Conservation (phyloP, 1,140 invertebrate species). For the Tetranychus cinnabarinus region DNA sequence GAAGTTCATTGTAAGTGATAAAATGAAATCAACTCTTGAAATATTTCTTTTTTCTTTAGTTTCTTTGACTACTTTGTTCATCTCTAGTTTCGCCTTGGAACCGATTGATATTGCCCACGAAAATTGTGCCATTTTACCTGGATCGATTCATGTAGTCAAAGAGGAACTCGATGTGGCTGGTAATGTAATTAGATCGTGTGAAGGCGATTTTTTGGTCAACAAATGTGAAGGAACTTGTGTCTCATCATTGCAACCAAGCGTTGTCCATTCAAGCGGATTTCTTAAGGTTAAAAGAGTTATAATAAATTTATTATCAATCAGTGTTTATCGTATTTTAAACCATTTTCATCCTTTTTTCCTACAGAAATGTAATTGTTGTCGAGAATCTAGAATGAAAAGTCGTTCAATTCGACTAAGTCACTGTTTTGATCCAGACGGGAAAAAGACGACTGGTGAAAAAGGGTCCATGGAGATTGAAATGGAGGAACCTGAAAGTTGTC, state of each 20-base stretch:
- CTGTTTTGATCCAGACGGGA: slow-evolving; percentile 63
- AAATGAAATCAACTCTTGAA: too few species aligned
- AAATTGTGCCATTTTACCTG: slow-evolving; percentile 26
- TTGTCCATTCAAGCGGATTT: slow-evolving; percentile 61
- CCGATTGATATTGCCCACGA: too few species aligned
- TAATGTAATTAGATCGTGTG: slow-evolving; percentile 50
- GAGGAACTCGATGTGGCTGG: slow-evolving; percentile 67
- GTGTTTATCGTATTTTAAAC: neutral
- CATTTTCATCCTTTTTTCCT: slow-evolving; percentile 9
- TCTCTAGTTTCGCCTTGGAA: too few species aligned
- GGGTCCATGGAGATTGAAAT: slow-evolving; percentile 52
- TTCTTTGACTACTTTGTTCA: too few species aligned
- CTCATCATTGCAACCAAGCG: slow-evolving; percentile 69
- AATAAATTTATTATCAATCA: slow-evolving; percentile 3
- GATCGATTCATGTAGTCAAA: slow-evolving; percentile 51
- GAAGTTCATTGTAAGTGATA: too few species aligned
- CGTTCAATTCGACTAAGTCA: slow-evolving; percentile 46
- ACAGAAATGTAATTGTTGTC: slow-evolving; percentile 71
- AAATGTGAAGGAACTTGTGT: slow-evolving; percentile 61
- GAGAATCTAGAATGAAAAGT: slow-evolving; percentile 55
- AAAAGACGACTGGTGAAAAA: slow-evolving; percentile 34
- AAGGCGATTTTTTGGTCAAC: slow-evolving; percentile 46
- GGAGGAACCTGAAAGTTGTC: slow-evolving; percentile 58
- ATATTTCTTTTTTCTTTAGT: too few species aligned
- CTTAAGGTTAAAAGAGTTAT: slow-evolving; percentile 37